Evolutionary conservation across 2,888 invertebrate genomes (phyloP).

Genomic region (Dasysyrphus tricinctus): DNA sequence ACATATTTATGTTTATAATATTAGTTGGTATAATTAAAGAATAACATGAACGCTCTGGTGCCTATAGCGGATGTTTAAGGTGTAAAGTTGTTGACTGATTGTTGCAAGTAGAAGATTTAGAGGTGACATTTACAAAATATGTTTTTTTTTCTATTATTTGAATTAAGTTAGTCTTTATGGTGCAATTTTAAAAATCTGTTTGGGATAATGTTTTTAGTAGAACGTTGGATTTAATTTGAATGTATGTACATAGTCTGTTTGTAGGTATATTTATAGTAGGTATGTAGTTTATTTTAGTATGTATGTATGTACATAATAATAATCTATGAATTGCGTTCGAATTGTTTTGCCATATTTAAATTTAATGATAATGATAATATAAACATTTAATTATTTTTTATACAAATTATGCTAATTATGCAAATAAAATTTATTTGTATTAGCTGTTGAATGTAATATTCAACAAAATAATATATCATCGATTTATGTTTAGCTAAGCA

Average conservation of each 20-base stretch:
- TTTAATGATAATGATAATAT: constrained; percentile 17
- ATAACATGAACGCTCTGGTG: constrained; percentile 68
- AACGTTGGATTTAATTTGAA: constrained; percentile 26
- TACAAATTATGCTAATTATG: constrained; percentile 70
- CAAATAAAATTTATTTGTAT: constrained; percentile 36
- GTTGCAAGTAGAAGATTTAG: constrained; percentile 65
- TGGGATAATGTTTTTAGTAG: constrained; percentile 43
- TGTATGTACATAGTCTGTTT: constrained; percentile 56
- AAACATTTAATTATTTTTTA: constrained; percentile 28
- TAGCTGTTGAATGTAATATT: constrained; percentile 8
- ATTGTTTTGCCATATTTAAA: constrained; percentile 39
- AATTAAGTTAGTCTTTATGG: not conserved
- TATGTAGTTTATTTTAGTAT: not conserved
- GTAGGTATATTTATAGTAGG: constrained; percentile 5
- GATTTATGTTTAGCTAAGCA: constrained; percentile 51
- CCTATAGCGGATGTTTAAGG: constrained; percentile 55
- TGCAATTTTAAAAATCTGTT: constrained; percentile 35
- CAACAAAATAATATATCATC: constrained; percentile 13
- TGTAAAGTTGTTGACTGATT: constrained; percentile 69
- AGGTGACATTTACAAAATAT: constrained; percentile 65
- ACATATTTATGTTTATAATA: constrained; percentile 21
- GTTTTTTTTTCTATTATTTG: constrained; percentile 2
- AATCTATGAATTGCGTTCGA: constrained; percentile 60
- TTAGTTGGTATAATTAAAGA: constrained; percentile 50
- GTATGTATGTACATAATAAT: constrained; percentile 50